Conservation (phyloP, 2,888 invertebrate genomes). For the Amaurobius ferox region DNA sequence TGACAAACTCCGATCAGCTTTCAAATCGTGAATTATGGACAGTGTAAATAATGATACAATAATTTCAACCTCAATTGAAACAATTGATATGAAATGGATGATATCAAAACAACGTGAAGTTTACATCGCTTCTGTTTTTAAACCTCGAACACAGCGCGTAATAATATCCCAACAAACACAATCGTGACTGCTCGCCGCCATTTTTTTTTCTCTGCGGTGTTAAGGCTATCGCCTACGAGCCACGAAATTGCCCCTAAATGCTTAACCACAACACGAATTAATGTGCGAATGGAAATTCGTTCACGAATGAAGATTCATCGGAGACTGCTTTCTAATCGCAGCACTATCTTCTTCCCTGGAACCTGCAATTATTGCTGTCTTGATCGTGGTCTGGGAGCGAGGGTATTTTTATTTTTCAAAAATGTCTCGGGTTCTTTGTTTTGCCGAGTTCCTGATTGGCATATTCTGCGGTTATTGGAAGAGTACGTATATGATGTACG, state of each 20-base stretch:
- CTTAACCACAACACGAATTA: slow-evolving; percentile 51
- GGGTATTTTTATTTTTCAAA: slow-evolving; percentile 11
- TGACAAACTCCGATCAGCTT: too few relatives aligned
- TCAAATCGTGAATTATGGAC: too few relatives aligned
- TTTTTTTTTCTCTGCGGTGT: slow-evolving; percentile 32
- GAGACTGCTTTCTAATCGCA: slow-evolving; percentile 37
- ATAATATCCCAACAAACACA: neutral
- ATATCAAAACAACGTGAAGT: too few relatives aligned
- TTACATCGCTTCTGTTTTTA: too few relatives aligned
- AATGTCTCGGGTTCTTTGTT: neutral
- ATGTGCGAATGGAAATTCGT: slow-evolving; percentile 61
- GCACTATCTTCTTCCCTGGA: slow-evolving; percentile 28
- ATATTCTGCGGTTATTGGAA: neutral
- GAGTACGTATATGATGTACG: too few relatives aligned
- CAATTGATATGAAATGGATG: too few relatives aligned
- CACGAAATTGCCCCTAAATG: slow-evolving; percentile 64
- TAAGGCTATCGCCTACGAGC: slow-evolving; percentile 53
- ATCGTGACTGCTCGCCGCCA: slow-evolving; percentile 44
- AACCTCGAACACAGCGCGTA: neutral
- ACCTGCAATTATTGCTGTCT: slow-evolving; percentile 55
- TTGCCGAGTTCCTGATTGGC: neutral
- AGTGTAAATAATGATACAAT: too few relatives aligned
- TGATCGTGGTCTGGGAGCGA: slow-evolving; percentile 49
- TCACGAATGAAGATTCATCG: slow-evolving; percentile 37
- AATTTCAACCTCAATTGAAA: too few relatives aligned